A percentile compares a stretch with the other conserved stretches of the same genome.
Evolutionary conservation across 2,113 vertebrate species (phyloP).

Genomic region (Campylomormyrus numenius): DNA sequence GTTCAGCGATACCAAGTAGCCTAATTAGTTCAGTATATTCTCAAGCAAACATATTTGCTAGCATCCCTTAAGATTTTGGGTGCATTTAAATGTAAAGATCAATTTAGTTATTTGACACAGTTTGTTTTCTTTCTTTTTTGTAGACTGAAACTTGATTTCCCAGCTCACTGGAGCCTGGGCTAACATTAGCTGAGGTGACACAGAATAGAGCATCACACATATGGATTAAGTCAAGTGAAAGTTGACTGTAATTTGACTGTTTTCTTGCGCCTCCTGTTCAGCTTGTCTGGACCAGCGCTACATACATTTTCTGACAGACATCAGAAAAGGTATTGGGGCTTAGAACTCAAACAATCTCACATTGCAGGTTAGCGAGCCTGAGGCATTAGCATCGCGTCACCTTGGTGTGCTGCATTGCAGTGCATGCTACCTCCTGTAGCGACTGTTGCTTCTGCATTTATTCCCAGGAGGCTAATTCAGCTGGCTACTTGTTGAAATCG

Average conservation of each 20-base stretch:
- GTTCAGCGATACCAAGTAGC: neutral
- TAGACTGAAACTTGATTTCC: neutral
- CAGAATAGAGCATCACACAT: neutral
- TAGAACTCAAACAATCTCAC: neutral
- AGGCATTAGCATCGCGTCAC: neutral
- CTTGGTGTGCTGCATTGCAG: neutral
- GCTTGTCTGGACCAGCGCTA: neutral
- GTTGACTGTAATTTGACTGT: neutral
- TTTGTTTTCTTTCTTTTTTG: neutral
- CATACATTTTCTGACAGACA: neutral
- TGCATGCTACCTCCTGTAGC: neutral
- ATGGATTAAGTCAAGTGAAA: neutral
- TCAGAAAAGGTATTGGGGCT: neutral
- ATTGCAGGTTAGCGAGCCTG: neutral
- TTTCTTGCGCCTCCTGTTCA: neutral
- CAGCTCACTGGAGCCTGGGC: neutral
- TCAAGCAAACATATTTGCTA: neutral
- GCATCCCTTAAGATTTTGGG: neutral
- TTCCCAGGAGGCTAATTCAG: neutral
- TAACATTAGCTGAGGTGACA: neutral
- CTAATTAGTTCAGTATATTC: neutral
- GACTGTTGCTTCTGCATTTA: neutral
- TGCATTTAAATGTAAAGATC: neutral
- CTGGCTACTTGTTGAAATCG: neutral
- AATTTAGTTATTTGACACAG: neutral